Conservation (phyloP, 1,140 invertebrate genomes). For the Cryptotermes secundus region DNA sequence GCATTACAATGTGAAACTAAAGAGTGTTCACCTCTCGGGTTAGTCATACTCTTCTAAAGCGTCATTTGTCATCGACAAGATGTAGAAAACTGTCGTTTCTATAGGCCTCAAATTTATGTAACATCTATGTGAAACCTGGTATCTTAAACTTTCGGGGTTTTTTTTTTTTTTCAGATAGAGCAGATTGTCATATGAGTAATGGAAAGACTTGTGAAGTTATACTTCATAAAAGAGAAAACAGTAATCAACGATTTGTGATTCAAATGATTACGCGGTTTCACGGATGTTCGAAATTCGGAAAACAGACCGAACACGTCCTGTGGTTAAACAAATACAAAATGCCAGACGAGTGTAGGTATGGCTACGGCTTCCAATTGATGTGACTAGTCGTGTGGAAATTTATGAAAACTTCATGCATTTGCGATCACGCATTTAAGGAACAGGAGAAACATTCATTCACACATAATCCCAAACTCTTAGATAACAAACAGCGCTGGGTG, state of each 20-base stretch:
- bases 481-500: not conserved
- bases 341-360: not conserved
- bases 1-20: no score
- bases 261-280: not conserved
- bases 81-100: no score
- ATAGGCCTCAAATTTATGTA: no score
- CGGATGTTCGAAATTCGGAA: not conserved
- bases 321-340: not conserved
- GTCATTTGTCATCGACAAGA: no score
- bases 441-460: not conserved
- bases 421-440: not conserved
- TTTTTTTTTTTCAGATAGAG: no score
- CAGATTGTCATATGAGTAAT: no score
- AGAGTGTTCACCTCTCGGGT: no score
- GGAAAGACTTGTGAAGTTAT: not conserved
- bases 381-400: not conserved
- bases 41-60: no score
- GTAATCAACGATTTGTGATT: not conserved
- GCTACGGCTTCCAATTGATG: not conserved
- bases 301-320: not conserved
- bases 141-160: no score
- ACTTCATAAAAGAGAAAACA: not conserved
- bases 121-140: no score
- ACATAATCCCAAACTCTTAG: not conserved
- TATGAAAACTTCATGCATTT: slow-evolving; percentile 14